Conservation (phyloP, 2,888 invertebrate genomes). For the Leptura quadrifasciata region DNA sequence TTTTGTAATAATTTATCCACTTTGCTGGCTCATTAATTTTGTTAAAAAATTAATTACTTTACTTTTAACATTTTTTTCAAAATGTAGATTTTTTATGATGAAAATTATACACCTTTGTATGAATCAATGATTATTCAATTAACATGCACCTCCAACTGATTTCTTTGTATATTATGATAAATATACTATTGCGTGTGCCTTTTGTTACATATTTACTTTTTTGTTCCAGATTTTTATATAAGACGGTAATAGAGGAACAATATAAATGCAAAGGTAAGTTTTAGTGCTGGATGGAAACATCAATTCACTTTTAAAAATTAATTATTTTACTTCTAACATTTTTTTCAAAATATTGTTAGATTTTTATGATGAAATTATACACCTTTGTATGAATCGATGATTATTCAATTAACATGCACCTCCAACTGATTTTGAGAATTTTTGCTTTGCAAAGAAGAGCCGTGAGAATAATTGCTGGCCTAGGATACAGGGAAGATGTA, state of each 20-base stretch:
- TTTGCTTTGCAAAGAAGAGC: too few relatives aligned
- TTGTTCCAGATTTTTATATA: neutral
- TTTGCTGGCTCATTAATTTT: too few relatives aligned
- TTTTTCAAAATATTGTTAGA: too few relatives aligned
- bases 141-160: slow-evolving; percentile 55
- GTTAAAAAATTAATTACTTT: too few relatives aligned
- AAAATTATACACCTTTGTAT: slow-evolving; percentile 48
- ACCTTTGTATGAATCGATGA: slow-evolving; percentile 47
- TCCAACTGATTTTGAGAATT: slow-evolving; percentile 52
- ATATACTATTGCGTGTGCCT: neutral
- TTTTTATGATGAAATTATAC: slow-evolving; percentile 45
- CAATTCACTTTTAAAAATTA: too few relatives aligned
- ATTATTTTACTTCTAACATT: too few relatives aligned
- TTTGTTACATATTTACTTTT: neutral
- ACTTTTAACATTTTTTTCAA: too few relatives aligned
- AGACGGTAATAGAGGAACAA: too few relatives aligned
- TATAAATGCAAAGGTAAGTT: neutral
- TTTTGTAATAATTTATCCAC: too few relatives aligned
- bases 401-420: slow-evolving; percentile 50
- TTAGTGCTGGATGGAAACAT: too few relatives aligned
- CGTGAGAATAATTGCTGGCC: too few relatives aligned
- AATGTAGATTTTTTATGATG: slow-evolving; percentile 35
- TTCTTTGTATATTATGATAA: neutral
- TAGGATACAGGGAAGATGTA: too few relatives aligned
- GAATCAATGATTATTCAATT: slow-evolving; percentile 40